A percentile compares a stretch with the other conserved stretches of the same genome.
phyloP scores from a whole-genome alignment of 1,140 invertebrate genomes.

The Drosophila kepulauana region DNA sequence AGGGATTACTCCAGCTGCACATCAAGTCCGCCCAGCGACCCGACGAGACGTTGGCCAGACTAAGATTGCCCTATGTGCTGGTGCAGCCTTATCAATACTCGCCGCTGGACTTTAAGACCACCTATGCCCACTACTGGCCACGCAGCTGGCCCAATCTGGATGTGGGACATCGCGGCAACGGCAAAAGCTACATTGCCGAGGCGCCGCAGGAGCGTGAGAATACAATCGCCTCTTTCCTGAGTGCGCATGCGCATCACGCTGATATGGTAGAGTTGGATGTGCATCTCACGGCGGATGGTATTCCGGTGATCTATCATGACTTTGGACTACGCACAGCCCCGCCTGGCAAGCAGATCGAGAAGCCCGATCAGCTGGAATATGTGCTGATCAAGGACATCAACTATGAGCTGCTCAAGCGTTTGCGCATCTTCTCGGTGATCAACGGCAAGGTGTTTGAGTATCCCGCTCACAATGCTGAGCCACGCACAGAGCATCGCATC shows the following conservation, averaged over 20 bases:
- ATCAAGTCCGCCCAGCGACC: conserved; percentile 88
- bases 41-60: conserved; percentile 87
- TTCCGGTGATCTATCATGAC: conserved; percentile 98
- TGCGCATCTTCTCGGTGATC: conserved; percentile 88
- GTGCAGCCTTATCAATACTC: conserved; percentile 90
- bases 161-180: conserved; percentile 96
- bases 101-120: conserved; percentile 91
- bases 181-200: conserved; percentile 88
- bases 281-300: conserved; percentile 95
- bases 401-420: conserved; percentile 92
- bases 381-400: conserved; percentile 96
- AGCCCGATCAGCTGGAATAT: conserved; percentile 91
- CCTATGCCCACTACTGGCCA: conserved; percentile 94
- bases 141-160: conserved; percentile 92
- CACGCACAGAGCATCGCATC: conserved; percentile 92
- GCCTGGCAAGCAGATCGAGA: conserved; percentile 90
- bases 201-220: conserved; percentile 95
- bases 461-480: conserved; percentile 72
- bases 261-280: conserved; percentile 99
- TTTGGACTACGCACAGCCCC: conserved; percentile 95
- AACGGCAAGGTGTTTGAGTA: conserved; percentile 75
- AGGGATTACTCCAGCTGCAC: conserved; percentile 91
- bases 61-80: conserved; percentile 87
- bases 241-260: conserved; percentile 93
- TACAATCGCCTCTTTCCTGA: conserved; percentile 95